These are phyloP conservation scores for Aplodontia rufa DNA, from an alignment of 2,113 vertebrate genomes.

Conservation along the genomic window DNA sequence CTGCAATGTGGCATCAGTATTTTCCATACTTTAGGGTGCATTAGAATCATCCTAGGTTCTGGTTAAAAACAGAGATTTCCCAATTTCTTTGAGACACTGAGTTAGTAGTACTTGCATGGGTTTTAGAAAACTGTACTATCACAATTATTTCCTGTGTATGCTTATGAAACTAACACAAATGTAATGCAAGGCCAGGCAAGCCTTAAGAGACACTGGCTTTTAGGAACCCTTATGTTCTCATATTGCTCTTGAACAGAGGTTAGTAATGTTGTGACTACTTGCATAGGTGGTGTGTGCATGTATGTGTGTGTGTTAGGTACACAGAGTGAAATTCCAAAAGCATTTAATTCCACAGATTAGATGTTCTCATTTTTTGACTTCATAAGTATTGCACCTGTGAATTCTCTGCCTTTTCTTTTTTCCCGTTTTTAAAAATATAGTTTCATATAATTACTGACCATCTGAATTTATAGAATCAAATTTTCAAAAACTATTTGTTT, in stretches of 20 bases:
- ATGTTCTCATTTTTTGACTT: background rate
- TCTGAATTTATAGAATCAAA: background rate
- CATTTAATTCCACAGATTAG: background rate
- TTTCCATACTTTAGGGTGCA: background rate
- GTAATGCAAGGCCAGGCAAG: background rate
- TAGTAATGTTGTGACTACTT: background rate
- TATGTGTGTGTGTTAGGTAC: background rate
- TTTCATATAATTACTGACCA: slow-evolving; percentile 7
- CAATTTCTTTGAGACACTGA: background rate
- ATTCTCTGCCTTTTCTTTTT: background rate
- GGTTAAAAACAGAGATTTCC: background rate
- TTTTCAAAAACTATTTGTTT: background rate
- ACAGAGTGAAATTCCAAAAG: background rate
- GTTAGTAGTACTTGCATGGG: background rate
- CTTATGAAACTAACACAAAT: background rate
- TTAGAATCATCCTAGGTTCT: background rate
- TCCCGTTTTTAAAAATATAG: background rate
- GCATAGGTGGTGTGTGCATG: background rate
- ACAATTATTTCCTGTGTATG: background rate
- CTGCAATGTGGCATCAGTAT: background rate
- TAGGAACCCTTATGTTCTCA: background rate
- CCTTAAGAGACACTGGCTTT: background rate
- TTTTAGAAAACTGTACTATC: background rate
- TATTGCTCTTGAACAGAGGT: background rate
- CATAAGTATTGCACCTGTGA: background rate